A percentile compares a stretch with the other conserved stretches of the same genome.
Conservation (phyloP, 2,888 invertebrate genomes). For the Yponomeuta evonymella region DNA sequence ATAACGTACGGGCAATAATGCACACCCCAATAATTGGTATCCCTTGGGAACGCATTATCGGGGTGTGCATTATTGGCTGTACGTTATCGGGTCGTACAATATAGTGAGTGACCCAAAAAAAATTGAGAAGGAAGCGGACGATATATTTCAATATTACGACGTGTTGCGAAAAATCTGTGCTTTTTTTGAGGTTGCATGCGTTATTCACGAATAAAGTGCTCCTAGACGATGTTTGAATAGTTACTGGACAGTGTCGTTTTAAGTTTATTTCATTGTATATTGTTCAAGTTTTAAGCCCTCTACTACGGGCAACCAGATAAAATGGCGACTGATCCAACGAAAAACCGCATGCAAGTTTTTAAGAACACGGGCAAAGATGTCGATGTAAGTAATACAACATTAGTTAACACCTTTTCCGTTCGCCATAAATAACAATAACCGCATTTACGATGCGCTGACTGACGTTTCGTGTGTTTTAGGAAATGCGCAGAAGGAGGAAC, state of each 20-base stretch:
- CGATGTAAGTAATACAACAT: slow-evolving; percentile 85
- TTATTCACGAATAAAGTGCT: slow-evolving; percentile 54
- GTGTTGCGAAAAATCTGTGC: slow-evolving; percentile 58
- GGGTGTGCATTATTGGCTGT: too few relatives aligned
- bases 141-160: slow-evolving; percentile 28
- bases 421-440: not conserved
- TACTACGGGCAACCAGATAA: slow-evolving; percentile 67
- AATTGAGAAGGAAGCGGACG: slow-evolving; percentile 52
- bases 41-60: too few relatives aligned
- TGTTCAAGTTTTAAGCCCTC: slow-evolving; percentile 47
- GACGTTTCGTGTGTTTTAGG: slow-evolving; percentile 72
- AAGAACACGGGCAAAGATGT: slow-evolving; percentile 99
- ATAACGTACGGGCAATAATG: too few relatives aligned
- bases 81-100: too few relatives aligned
- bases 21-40: too few relatives aligned
- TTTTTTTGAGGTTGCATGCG: slow-evolving; percentile 50
- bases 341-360: slow-evolving; percentile 94
- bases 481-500: slow-evolving; percentile 97
- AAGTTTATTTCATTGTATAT: slow-evolving; percentile 65
- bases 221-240: slow-evolving; percentile 67
- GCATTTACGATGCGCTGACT: not conserved
- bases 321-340: slow-evolving; percentile 87
- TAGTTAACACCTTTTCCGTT: slow-evolving; percentile 9
- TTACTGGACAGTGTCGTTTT: slow-evolving; percentile 49
- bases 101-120: too few relatives aligned